Evolutionary conservation across 30 jellyfish, hydroid and myxozoan species (phyloP).

Genomic region (Hydractinia echinata): DNA sequence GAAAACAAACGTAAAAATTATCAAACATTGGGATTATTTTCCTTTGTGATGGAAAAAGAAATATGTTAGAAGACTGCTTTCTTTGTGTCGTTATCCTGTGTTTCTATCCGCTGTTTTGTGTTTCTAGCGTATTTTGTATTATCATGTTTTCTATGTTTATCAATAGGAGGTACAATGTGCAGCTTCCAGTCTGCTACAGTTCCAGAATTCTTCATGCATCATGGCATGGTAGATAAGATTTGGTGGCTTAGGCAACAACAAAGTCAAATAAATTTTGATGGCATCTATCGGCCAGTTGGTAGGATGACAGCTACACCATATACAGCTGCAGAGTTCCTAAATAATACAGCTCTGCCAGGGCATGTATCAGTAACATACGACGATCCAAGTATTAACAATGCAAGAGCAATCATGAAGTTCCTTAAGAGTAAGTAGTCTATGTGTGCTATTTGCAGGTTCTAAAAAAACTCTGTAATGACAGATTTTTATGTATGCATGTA

Average conservation of each 20-base stretch:
- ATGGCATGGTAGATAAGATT: conserved; percentile 8
- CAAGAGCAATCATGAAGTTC: not conserved
- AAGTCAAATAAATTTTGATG: not conserved
- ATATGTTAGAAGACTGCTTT: not conserved
- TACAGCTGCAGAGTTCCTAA: not conserved
- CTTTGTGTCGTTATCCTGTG: not conserved
- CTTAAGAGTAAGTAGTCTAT: not conserved
- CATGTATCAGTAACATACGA: conserved; percentile 11
- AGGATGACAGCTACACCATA: conserved; percentile 2
- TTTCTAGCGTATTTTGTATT: too few species aligned
- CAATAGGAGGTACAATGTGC: conserved; percentile 20
- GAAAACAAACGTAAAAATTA: too few species aligned
- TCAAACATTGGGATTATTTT: too few species aligned
- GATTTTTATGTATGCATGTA: too few species aligned
- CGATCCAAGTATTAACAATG: conserved; percentile 2
- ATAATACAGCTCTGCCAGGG: conserved; percentile 15
- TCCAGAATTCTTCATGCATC: conserved; percentile 26
- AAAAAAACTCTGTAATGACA: too few species aligned
- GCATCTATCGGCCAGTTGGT: not conserved
- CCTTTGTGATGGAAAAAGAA: too few species aligned
- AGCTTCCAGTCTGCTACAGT: conserved; percentile 4
- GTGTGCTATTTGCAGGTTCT: too few species aligned
- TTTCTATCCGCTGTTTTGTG: too few species aligned
- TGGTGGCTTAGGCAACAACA: conserved; percentile 5
- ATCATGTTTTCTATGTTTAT: not conserved